A percentile compares a stretch with the other conserved stretches of the same genome.
Evolutionary conservation across 2,888 invertebrate genomes (phyloP).

Genomic region (Lysandra bellargus): DNA sequence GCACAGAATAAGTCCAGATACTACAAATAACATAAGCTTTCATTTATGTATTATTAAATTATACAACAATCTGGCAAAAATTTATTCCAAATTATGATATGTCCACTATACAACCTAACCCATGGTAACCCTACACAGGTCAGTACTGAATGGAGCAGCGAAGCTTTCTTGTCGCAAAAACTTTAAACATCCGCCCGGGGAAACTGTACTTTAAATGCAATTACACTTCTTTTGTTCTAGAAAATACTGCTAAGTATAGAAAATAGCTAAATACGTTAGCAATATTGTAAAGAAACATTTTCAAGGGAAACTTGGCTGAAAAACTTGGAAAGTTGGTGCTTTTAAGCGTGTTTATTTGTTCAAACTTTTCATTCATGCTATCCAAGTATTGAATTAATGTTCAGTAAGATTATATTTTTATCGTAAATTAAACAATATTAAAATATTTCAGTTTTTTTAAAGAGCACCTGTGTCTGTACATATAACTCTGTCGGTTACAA

Average conservation of each 20-base stretch:
- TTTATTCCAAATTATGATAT: neutral
- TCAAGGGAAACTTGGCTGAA: slow-evolving; percentile 10
- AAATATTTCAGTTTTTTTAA: no score
- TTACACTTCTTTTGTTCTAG: slow-evolving; percentile 14
- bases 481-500: no score
- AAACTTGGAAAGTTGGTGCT: neutral
- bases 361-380: neutral
- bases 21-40: neutral
- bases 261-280: neutral
- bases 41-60: neutral
- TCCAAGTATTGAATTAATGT: neutral
- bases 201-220: slow-evolving; percentile 18
- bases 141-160: slow-evolving; percentile 17
- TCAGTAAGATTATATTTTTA: neutral
- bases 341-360: neutral
- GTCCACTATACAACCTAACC: neutral
- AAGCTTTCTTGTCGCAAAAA: slow-evolving; percentile 29
- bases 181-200: slow-evolving; percentile 4
- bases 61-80: neutral
- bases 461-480: no score
- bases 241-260: neutral
- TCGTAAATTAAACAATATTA: no score
- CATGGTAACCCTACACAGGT: neutral
- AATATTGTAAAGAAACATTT: slow-evolving; percentile 5
- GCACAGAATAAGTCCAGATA: neutral